phyloP scores from a whole-genome alignment of 1,140 invertebrate species.

The Leptinotarsa lineolata region DNA sequence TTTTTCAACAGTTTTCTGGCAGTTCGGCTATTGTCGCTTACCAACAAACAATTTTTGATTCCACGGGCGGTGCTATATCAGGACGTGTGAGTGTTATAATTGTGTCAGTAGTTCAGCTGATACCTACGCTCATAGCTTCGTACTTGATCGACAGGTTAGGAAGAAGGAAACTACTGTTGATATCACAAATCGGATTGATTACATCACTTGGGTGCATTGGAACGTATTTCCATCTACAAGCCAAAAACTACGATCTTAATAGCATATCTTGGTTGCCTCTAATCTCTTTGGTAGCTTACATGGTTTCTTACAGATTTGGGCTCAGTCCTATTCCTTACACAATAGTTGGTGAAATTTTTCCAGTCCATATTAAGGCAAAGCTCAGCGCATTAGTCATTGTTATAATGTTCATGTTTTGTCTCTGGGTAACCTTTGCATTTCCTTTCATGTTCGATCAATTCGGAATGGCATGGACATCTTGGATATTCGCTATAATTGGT shows the following conservation, averaged over 20 bases:
- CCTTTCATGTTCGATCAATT: neutral
- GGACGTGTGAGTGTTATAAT: slow-evolving; percentile 69
- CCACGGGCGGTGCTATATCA: slow-evolving; percentile 64
- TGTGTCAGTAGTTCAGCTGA: slow-evolving; percentile 77
- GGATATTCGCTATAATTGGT: neutral
- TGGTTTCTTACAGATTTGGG: slow-evolving; percentile 43
- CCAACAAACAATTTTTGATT: slow-evolving; percentile 71
- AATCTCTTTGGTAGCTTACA: slow-evolving; percentile 29
- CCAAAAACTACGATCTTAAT: neutral
- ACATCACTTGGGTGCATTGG: slow-evolving; percentile 44
- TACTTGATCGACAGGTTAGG: slow-evolving; percentile 80
- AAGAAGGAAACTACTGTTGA: slow-evolving; percentile 69
- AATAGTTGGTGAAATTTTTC: slow-evolving; percentile 82
- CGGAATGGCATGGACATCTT: neutral
- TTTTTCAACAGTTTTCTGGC: slow-evolving; percentile 84
- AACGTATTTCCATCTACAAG: slow-evolving; percentile 45
- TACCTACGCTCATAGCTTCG: slow-evolving; percentile 70
- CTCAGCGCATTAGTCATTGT: neutral
- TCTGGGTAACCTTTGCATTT: neutral
- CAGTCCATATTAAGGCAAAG: slow-evolving; percentile 68
- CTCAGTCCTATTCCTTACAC: slow-evolving; percentile 78
- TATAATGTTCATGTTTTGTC: neutral
- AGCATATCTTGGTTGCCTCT: slow-evolving; percentile 47
- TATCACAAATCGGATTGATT: slow-evolving; percentile 68
- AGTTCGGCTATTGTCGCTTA: slow-evolving; percentile 89